These are phyloP conservation scores for Imbricaverruca yamaguchii DNA, from an alignment of 2,888 invertebrate species.

Conservation along the genomic window DNA sequence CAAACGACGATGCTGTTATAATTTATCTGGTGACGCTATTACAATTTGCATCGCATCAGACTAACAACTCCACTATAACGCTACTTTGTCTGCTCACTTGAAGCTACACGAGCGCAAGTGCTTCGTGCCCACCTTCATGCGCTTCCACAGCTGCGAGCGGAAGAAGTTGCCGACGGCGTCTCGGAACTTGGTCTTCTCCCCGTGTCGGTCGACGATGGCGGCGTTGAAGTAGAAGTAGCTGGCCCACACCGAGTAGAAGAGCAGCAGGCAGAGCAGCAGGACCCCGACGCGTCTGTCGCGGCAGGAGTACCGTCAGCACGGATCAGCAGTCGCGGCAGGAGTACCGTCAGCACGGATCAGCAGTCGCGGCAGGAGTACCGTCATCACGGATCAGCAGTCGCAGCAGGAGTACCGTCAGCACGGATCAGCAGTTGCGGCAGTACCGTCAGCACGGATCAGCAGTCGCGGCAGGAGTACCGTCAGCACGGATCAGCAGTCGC, in stretches of 20 bases:
- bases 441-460: no score
- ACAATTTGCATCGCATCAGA: no score
- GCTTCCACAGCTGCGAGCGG: slow-evolving; percentile 38
- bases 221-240: slow-evolving; percentile 82
- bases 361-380: slow-evolving; percentile 26
- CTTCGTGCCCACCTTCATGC: neutral
- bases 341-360: no score
- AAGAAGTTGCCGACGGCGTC: slow-evolving; percentile 85
- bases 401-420: no score
- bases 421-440: slow-evolving; percentile 30
- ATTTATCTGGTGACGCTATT: no score
- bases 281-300: slow-evolving; percentile 50
- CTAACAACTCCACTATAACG: no score
- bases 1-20: no score
- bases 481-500: slow-evolving; percentile 30
- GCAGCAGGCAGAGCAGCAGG: slow-evolving; percentile 54
- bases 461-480: slow-evolving; percentile 26
- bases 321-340: no score
- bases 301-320: no score
- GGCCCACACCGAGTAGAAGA: slow-evolving; percentile 64
- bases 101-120: no score
- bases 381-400: slow-evolving; percentile 29
- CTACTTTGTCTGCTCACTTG: no score
- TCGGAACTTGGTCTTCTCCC: slow-evolving; percentile 76
- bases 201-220: slow-evolving; percentile 67